phyloP scores from a whole-genome alignment of 2,113 vertebrate species.

The Dolichotis patagonum region DNA sequence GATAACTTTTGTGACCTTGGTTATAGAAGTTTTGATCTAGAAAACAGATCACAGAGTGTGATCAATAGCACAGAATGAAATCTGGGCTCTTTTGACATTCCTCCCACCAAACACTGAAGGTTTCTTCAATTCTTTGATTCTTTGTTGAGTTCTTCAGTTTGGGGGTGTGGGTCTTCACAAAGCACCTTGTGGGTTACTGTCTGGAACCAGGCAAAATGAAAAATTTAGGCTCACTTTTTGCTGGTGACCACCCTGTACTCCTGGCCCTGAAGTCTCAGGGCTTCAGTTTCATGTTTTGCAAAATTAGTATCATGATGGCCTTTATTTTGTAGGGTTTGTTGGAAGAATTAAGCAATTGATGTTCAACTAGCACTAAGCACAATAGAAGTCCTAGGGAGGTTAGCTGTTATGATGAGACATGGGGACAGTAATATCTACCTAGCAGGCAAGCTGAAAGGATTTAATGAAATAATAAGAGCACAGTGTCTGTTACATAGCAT shows the following conservation, averaged over 20 bases:
- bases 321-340: neutral
- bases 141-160: neutral
- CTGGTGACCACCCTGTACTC: neutral
- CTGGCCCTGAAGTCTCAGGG: neutral
- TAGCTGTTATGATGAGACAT: neutral
- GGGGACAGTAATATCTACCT: neutral
- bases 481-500: neutral
- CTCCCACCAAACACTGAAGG: neutral
- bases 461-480: neutral
- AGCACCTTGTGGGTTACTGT: neutral
- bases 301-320: neutral
- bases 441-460: neutral
- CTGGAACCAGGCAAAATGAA: neutral
- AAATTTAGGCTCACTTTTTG: neutral
- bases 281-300: neutral
- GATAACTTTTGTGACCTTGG: slow-evolving; percentile 17
- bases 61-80: neutral
- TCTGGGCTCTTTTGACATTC: neutral
- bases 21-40: slow-evolving; percentile 53
- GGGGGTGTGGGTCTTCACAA: neutral
- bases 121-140: neutral
- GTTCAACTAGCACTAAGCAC: neutral
- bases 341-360: neutral
- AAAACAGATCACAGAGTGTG: too few relatives aligned
- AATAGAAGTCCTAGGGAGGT: neutral